Base-by-base conservation (phyloP, 2,797 vertebrate species). In the Epinephelus coioides region DNA sequence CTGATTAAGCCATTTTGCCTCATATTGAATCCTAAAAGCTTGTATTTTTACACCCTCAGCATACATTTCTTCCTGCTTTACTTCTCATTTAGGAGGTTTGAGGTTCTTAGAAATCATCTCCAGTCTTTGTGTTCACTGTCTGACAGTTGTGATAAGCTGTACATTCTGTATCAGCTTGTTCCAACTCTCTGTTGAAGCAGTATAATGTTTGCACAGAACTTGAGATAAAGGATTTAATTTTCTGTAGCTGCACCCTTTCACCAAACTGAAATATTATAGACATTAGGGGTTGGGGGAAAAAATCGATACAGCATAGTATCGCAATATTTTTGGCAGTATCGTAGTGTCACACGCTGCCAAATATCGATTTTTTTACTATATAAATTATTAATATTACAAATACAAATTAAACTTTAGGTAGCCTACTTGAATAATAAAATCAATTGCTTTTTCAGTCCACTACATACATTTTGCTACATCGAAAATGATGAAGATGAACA, bases 1-100 rank as follows among this genome's bases (percentile, higher is more conserved):
- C 15, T 71, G 68, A 86, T 70, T 65, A 76, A 76, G 21, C 40
- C 38, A 75, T 61, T 76, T 57, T 62, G 3, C 19, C 23, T 54
- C 30, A 47, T 49, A n/a, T 73, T 34, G 9, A 34, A 23, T 21
- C 49, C 40, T 17, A 62, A 60, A 66, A 43, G 51, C 30, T 18
- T 18, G 7, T 46, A 62, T 73, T 43, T 19, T 25, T 25, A 30
- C 9, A 0, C 9, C 44, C 19, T 46, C 6, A 47, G 68, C 34
- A 50, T 15, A 13, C 19, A 59, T 2, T 50, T 63, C 7, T 27
- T 50, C 3, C 17, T 7, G 14, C 59, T 79, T 49, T 53, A 43
- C 50, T 12, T 64, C 21, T 61, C 17, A 14, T 30, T 34, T 10
- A 57, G 12, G 54, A 68, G 23, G 27, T 53, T 25, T 43, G 34